A percentile compares a stretch with the other conserved stretches of the same genome.
Conservation (phyloP, 2,113 vertebrate genomes). For the Kobus ellipsiprymnus region DNA sequence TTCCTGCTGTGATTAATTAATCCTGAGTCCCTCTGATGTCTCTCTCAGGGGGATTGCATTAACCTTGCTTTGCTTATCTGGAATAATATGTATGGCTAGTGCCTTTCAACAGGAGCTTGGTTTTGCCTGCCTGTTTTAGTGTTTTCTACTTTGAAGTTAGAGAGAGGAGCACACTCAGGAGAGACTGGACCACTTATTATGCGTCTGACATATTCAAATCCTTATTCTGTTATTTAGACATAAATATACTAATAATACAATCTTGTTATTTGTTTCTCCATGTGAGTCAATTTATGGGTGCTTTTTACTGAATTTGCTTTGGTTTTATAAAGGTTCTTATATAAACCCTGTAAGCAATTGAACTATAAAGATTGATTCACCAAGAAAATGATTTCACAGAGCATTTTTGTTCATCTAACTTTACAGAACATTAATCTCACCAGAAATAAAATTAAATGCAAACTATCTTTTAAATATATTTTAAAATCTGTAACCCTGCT, state of each 20-base stretch:
- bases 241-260: not conserved
- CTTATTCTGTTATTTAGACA: not conserved
- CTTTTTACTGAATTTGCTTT: not conserved
- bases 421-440: not conserved
- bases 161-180: not conserved
- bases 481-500: not conserved
- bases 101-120: not conserved
- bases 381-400: constrained; percentile 28
- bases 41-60: constrained; percentile 8
- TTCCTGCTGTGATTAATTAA: constrained; percentile 74
- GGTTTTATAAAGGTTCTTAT: constrained; percentile 18
- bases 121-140: not conserved
- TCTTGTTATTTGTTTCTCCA: not conserved
- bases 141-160: not conserved
- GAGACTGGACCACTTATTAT: not conserved
- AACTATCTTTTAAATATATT: not conserved
- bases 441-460: constrained; percentile 40
- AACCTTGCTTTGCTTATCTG: constrained; percentile 4
- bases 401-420: constrained; percentile 5
- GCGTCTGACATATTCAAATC: not conserved
- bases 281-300: not conserved
- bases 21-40: constrained; percentile 58
- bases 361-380: constrained; percentile 20
- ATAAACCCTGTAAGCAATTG: constrained; percentile 19
- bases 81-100: not conserved